These are phyloP conservation scores for Cydia splendana DNA, from an alignment of 1,140 invertebrate species.

Conservation along the genomic window DNA sequence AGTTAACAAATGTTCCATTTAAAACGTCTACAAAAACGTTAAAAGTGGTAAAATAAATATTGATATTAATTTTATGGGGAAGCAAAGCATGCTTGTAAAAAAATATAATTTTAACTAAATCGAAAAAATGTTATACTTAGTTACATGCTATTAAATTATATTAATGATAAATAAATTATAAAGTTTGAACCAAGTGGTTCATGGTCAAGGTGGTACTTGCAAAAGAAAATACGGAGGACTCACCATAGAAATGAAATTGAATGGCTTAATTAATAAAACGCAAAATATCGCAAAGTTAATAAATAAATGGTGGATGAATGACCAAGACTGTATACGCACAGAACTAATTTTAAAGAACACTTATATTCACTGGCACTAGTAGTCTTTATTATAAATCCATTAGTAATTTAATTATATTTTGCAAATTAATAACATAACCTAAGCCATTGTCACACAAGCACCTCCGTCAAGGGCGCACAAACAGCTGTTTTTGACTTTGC, in stretches of 20 bases:
- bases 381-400: not conserved
- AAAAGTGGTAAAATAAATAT: not conserved
- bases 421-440: slow-evolving; percentile 43
- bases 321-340: slow-evolving; percentile 17
- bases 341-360: slow-evolving; percentile 13
- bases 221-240: not conserved
- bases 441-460: slow-evolving; percentile 37
- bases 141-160: not conserved
- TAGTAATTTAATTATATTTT: not conserved
- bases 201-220: not conserved
- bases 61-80: not conserved
- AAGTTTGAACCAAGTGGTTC: not conserved
- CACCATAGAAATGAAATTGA: not conserved
- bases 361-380: not conserved
- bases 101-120: not conserved
- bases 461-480: slow-evolving; percentile 44
- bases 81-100: not conserved
- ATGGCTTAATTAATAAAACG: not conserved
- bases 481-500: slow-evolving; percentile 54
- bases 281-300: not conserved
- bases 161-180: not conserved
- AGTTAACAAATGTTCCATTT: no score
- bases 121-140: not conserved
- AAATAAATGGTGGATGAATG: not conserved
- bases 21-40: not conserved